phyloP scores from a whole-genome alignment of 2,113 vertebrate genomes.

The Sminthopsis crassicaudata region DNA sequence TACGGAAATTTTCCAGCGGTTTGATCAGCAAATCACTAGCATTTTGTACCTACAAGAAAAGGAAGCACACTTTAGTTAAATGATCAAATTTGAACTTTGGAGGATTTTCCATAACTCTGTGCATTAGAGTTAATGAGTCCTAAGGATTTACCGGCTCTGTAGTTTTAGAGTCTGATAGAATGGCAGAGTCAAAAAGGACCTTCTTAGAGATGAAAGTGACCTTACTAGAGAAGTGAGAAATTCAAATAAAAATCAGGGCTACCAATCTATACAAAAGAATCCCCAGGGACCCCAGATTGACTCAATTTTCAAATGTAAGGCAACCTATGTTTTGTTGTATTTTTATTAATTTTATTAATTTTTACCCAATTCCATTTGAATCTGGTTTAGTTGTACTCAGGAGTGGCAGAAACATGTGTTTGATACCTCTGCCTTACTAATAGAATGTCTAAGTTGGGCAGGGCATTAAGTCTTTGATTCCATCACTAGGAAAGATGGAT shows the following conservation, averaged over 20 bases:
- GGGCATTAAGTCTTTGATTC: not conserved
- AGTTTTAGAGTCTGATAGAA: not conserved
- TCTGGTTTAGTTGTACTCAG: not conserved
- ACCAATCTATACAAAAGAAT: not conserved
- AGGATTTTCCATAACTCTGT: not conserved
- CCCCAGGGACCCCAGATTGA: not conserved
- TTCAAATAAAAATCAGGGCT: not conserved
- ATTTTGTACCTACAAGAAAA: slow-evolving; percentile 92
- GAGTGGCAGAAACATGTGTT: not conserved
- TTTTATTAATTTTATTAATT: not conserved
- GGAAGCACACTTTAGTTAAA: not conserved
- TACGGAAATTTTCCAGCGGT: slow-evolving; percentile 96
- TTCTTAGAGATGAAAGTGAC: not conserved
- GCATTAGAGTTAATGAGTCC: not conserved
- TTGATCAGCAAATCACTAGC: slow-evolving; percentile 96
- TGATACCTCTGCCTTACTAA: not conserved
- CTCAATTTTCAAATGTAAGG: not conserved
- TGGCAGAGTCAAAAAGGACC: not conserved
- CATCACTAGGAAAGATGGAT: not conserved
- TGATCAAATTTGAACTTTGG: not conserved
- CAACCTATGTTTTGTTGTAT: not conserved
- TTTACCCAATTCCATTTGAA: not conserved
- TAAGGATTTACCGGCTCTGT: not conserved
- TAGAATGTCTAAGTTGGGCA: not conserved
- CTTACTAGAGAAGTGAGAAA: not conserved